Evolutionary conservation across 2,113 vertebrate genomes (phyloP).

Genomic region (Equus quagga): DNA sequence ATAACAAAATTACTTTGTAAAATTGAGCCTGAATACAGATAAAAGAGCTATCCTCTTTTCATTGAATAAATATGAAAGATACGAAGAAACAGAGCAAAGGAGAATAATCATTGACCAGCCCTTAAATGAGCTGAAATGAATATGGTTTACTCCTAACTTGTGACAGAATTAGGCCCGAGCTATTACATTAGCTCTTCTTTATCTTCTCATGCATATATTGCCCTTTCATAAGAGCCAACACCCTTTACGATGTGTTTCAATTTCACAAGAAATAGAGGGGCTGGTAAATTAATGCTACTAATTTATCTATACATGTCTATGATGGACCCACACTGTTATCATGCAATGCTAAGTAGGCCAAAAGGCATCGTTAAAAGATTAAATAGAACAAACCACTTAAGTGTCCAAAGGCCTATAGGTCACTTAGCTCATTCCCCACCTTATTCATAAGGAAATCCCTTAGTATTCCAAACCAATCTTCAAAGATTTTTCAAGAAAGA

Average conservation of each 20-base stretch:
- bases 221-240: slow-evolving; percentile 1
- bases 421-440: neutral
- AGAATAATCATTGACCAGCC: neutral
- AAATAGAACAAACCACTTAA: neutral
- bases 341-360: neutral
- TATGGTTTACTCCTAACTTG: neutral
- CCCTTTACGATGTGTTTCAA: neutral
- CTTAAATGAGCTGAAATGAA: slow-evolving; percentile 1
- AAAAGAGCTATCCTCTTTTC: slow-evolving; percentile 31
- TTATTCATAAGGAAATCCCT: neutral
- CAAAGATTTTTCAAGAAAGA: slow-evolving; percentile 35
- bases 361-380: slow-evolving; percentile 11
- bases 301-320: neutral
- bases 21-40: slow-evolving; percentile 10
- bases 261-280: neutral
- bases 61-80: slow-evolving; percentile 41
- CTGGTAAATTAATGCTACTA: slow-evolving; percentile 26
- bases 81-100: slow-evolving; percentile 15
- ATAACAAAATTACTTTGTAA: slow-evolving; percentile 52
- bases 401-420: neutral
- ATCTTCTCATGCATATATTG: neutral
- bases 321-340: neutral
- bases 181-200: neutral
- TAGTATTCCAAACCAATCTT: neutral
- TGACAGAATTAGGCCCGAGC: neutral